These are phyloP conservation scores for Lasioglossum leucozonium DNA, from an alignment of 2,888 invertebrate genomes.

Conservation along the genomic window DNA sequence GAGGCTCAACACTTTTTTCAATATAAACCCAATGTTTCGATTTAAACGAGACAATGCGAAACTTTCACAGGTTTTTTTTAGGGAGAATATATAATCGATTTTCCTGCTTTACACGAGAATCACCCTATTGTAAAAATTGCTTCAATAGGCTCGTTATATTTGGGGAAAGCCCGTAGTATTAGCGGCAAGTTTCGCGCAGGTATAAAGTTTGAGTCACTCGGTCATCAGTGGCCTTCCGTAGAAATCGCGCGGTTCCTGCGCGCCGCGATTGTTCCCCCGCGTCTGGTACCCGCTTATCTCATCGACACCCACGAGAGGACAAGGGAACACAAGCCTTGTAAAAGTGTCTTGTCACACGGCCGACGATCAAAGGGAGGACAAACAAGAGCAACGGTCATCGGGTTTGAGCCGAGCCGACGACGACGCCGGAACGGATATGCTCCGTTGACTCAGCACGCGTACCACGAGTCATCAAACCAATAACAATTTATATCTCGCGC, in stretches of 20 bases:
- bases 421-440: slow-evolving; percentile 29
- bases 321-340: slow-evolving; percentile 33
- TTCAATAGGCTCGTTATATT: not conserved
- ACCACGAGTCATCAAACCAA: slow-evolving; percentile 50
- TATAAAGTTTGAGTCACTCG: slow-evolving; percentile 1
- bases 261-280: slow-evolving; percentile 15
- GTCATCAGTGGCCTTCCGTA: not conserved
- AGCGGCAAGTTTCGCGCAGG: not conserved
- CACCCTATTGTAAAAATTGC: no score
- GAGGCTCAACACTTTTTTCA: no score
- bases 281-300: slow-evolving; percentile 45
- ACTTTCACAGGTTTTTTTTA: no score
- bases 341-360: slow-evolving; percentile 48
- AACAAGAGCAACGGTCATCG: slow-evolving; percentile 58
- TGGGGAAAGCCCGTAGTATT: not conserved
- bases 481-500: slow-evolving; percentile 52
- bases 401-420: slow-evolving; percentile 40
- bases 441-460: slow-evolving; percentile 54
- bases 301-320: slow-evolving; percentile 49
- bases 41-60: no score
- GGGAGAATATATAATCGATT: no score
- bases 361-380: slow-evolving; percentile 65
- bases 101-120: no score
- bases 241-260: slow-evolving; percentile 44
- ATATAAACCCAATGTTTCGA: no score